Percentiles rank a stretch among this genome's conserved stretches.
Evolutionary conservation across 2,888 invertebrate species (phyloP).

Genomic region (Ceraclea dissimilis): DNA sequence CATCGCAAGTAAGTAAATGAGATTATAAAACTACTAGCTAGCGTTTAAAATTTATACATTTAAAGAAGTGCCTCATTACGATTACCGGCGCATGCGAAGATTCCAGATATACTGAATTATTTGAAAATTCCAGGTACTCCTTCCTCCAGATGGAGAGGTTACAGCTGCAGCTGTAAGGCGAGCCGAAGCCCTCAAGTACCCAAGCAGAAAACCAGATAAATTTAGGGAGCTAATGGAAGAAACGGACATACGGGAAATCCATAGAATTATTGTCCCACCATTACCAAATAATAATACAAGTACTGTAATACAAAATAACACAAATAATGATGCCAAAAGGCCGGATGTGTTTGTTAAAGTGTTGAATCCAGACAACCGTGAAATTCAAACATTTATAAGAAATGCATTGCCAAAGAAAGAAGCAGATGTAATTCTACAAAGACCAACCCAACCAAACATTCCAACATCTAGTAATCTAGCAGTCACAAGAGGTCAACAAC

Average conservation of each 20-base stretch:
- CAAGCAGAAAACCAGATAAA: not conserved
- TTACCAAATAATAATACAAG: not conserved
- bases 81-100: too few species aligned
- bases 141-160: not conserved
- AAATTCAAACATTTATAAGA: not conserved
- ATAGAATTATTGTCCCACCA: not conserved
- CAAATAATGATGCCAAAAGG: not conserved
- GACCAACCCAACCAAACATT: not conserved
- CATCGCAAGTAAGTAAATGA: not conserved
- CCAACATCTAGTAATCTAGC: too few species aligned
- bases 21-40: too few species aligned
- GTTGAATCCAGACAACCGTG: not conserved
- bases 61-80: too few species aligned
- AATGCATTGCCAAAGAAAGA: not conserved
- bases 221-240: conserved; percentile 4
- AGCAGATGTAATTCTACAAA: not conserved
- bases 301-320: not conserved
- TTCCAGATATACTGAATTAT: too few species aligned
- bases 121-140: not conserved
- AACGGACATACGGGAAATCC: not conserved
- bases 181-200: not conserved
- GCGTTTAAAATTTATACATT: too few species aligned
- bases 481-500: too few species aligned
- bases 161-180: conserved; percentile 1
- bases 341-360: not conserved